Evolutionary conservation across 35 echinoderm and acorn worm species (phyloP).

Genomic region (Amphiura filiformis): DNA sequence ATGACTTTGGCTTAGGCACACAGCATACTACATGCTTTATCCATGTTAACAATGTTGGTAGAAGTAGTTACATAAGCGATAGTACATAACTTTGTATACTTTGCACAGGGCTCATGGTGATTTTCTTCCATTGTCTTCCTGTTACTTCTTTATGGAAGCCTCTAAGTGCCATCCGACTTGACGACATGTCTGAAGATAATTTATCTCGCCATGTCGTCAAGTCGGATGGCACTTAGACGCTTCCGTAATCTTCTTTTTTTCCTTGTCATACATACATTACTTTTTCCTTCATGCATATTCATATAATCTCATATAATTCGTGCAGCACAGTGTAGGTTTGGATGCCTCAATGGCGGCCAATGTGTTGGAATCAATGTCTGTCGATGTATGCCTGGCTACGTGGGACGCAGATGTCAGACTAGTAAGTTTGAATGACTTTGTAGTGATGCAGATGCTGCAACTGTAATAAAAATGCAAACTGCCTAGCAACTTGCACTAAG

Average conservation of each 20-base stretch:
- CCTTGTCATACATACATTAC: neutral
- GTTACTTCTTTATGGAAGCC: neutral
- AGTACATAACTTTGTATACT: neutral
- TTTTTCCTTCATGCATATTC: neutral
- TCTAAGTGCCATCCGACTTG: no score
- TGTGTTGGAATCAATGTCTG: constrained; percentile 51
- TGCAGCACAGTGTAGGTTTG: constrained; percentile 60
- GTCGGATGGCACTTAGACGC: no score
- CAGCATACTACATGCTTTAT: no score
- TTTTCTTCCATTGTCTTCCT: neutral
- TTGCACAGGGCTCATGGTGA: neutral
- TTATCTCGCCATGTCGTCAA: no score
- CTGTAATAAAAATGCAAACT: no score
- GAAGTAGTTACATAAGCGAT: neutral
- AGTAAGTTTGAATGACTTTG: constrained; percentile 57
- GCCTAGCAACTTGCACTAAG: no score
- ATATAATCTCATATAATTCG: constrained; percentile 12
- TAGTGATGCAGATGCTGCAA: no score
- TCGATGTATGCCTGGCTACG: constrained; percentile 49
- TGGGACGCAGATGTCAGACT: constrained; percentile 50
- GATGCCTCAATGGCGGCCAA: constrained; percentile 47
- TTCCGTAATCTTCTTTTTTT: neutral
- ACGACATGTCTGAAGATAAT: no score
- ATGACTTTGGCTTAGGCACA: no score
- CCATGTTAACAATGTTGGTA: no score